A percentile compares a stretch with the other conserved stretches of the same genome.
These are phyloP conservation scores for Leucophenga maculata DNA, from an alignment of 2,888 invertebrate genomes.

Conservation along the genomic window DNA sequence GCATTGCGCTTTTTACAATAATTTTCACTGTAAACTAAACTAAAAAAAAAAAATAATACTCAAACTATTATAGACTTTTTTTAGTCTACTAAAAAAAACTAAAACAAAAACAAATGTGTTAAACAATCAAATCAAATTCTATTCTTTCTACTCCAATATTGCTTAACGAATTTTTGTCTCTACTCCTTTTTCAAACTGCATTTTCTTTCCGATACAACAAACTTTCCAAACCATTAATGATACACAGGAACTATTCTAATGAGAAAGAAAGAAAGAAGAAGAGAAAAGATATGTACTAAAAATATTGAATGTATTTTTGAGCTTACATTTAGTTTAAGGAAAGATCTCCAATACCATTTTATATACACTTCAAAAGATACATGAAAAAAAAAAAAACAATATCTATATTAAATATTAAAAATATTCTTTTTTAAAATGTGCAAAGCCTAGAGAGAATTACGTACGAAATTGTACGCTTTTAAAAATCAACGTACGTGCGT, in stretches of 20 bases:
- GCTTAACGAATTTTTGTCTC: conserved; percentile 69
- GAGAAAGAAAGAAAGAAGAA: conserved; percentile 70
- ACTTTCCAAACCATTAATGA: conserved; percentile 43
- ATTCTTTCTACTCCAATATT: conserved; percentile 58
- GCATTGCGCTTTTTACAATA: too few species aligned
- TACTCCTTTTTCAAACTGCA: conserved; percentile 69
- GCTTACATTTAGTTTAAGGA: conserved; percentile 40
- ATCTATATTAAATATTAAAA: too few species aligned
- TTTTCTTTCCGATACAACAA: conserved; percentile 36
- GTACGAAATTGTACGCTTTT: too few species aligned
- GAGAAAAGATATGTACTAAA: conserved; percentile 64
- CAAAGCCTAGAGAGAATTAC: not conserved
- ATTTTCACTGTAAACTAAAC: too few species aligned
- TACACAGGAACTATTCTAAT: conserved; percentile 68
- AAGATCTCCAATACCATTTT: conserved; percentile 23
- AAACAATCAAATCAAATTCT: conserved; percentile 55
- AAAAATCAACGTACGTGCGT: not conserved
- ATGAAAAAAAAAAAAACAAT: conserved; percentile 2
- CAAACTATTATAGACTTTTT: conserved; percentile 27
- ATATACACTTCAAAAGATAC: conserved; percentile 2
- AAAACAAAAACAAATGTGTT: conserved; percentile 45
- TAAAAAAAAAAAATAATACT: not conserved
- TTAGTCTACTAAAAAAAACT: conserved; percentile 31
- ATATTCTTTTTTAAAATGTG: not conserved
- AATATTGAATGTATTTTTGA: conserved; percentile 35